Base-by-base conservation (phyloP, 2,797 vertebrate species). In the Phrynocephalus forsythii region DNA sequence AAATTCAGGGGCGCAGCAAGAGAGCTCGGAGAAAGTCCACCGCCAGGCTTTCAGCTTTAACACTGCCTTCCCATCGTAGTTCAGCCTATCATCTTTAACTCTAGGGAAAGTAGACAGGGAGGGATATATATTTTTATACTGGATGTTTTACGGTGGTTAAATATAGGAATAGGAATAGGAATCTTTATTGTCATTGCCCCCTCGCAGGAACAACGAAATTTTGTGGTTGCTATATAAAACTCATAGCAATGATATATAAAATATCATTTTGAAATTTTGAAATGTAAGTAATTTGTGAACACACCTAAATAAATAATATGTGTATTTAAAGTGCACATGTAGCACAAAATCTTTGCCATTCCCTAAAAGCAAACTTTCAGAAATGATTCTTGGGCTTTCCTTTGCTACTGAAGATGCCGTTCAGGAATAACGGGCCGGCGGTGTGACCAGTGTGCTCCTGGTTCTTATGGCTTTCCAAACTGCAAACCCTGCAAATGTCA, bases 361-460 rank as follows among this genome's bases (percentile, higher is more conserved):
- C 2, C 5, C 33, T 30, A 28, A 83, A 4, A 48, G 15, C 85
- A 48, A 11, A 48, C 20, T 87, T 78, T 76, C 15, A 78, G n/a
- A 86, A 56, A 15, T 76, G 8, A 85, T 38, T 78, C 81, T 83
- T 75, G 5, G 92, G 71, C 93, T 48, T 90, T 87, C 24, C 44
- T 93, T 83, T 89, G 63, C 84, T 92, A 28, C 18, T 92, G 33
- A 91, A 99, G 99, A 22, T 99, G 99, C 95, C 99, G 98, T 92
- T 96, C 97, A 20, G 96, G 97, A 91, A 96, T 99, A 75, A 95
- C 92, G 8, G 98, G 99, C 8, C 97, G 97, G 1, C 97, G 79
- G 93, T 99, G 99, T 89, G 97, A 99, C 69, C 97, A 22, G n/a
- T 99, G 99, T 86, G 94, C 96, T 86, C 76, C 97, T 0, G 98